A percentile compares a stretch with the other conserved stretches of the same genome.
Evolutionary conservation across 2,113 vertebrate species (phyloP).

Genomic region (Mesoclemmys tuberculata): DNA sequence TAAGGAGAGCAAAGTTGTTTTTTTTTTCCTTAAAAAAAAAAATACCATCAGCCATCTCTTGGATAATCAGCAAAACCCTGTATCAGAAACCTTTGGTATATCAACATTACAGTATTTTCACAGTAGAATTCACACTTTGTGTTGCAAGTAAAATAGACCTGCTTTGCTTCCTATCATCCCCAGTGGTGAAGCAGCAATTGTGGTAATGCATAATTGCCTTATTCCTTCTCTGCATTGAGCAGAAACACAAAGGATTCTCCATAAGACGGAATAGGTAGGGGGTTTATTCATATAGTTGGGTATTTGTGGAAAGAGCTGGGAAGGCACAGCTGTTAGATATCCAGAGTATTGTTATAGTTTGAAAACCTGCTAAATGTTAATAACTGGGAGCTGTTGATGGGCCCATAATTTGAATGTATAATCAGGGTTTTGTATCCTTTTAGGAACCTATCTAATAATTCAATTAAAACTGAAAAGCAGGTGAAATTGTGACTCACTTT

Average conservation of each 20-base stretch:
- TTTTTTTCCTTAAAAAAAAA: background rate
- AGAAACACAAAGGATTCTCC: background rate
- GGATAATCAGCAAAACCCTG: background rate
- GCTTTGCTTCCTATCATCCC: background rate
- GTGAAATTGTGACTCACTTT: background rate
- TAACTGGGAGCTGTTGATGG: background rate
- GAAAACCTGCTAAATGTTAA: slow-evolving; percentile 6
- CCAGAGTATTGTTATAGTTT: background rate
- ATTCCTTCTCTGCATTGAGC: background rate
- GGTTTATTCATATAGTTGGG: background rate
- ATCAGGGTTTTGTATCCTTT: background rate
- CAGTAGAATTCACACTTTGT: accelerated
- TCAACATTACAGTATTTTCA: accelerated
- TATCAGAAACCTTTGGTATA: background rate
- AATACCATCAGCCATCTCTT: background rate
- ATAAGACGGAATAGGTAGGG: background rate
- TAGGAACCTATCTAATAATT: background rate
- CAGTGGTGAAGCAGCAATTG: background rate
- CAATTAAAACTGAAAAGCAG: slow-evolving; percentile 7
- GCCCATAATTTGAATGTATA: background rate
- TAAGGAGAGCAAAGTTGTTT: background rate
- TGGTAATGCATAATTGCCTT: background rate
- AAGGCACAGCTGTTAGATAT: background rate
- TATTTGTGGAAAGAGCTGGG: background rate
- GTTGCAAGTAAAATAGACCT: background rate